Evolutionary conservation across 2,113 vertebrate species (phyloP), one percentile per base, ranked within the genome.

Genomic region (Oncorhynchus nerka): DNA sequence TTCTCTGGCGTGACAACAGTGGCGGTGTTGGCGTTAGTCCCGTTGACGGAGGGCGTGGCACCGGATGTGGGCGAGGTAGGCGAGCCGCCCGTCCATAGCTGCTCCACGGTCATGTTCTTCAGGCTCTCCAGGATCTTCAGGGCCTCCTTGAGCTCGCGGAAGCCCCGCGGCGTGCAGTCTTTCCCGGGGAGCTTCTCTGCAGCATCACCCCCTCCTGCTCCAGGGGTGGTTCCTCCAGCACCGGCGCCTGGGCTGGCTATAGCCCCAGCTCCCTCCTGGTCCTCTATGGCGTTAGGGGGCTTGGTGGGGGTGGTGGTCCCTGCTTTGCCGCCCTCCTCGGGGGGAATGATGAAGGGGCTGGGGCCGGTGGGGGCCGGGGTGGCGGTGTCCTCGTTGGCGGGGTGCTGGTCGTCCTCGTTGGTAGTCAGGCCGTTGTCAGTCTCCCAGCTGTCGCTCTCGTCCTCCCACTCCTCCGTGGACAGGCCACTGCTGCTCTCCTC

Each of bases 391-490:
- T 89, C 92, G 0, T 94, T 95, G 84, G 94, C 95, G 26, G 87
- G 92, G 13, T 94, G 88, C 81, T 95, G 91, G 84, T 99, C 98
- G 0, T 98, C 97, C 74, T 99, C 97, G 6, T 95, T 55, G 51
- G 16, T 55, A 15, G 51, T 94, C 86, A 95, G 89, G 66, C 96
- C 97, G 2, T 98, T 98, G 89, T 99, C 98, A 0, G 97, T 99
- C 93, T 99, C 98, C 98, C 98, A 99, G 93, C 98, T 99, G 91
- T 99, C 97, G 3, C 97, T 99, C 83, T 99, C 98, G n/a, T 99
- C 98, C 82, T 99, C 98, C 97, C 98, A 99, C 89, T 99, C 97
- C 2, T 97, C 96, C 0, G 97, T 98, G 34, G 98, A 99, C 0
- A 96, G 94, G n/a, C 96, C 97, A 0, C 97, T 98, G 88, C 95